A percentile compares a stretch with the other conserved stretches of the same genome.
These are phyloP conservation scores for Struthio camelus DNA, from an alignment of 2,113 vertebrate species.

Conservation along the genomic window DNA sequence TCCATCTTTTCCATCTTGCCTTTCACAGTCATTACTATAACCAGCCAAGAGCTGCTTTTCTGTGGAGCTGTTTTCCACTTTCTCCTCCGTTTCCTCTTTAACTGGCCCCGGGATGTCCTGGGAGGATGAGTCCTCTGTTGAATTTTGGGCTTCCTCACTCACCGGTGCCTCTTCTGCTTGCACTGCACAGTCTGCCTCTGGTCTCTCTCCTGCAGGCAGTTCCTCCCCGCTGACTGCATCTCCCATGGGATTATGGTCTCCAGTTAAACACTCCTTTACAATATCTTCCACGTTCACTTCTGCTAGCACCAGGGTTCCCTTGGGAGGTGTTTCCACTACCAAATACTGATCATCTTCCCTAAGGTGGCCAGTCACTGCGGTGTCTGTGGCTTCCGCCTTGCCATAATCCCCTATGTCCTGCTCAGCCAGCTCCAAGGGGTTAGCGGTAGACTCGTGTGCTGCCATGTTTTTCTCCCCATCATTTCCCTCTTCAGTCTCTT, in stretches of 20 bases:
- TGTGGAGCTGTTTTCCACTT: not conserved
- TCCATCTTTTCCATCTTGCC: not conserved
- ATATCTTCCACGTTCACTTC: not conserved
- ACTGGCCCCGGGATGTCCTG: rapidly evolving
- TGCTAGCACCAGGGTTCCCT: not conserved
- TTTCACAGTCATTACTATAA: not conserved
- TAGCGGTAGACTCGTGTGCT: rapidly evolving
- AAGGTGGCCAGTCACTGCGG: rapidly evolving
- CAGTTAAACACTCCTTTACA: not conserved
- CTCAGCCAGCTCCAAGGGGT: not conserved
- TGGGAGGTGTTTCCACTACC: not conserved
- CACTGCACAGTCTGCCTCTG: not conserved
- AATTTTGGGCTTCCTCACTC: not conserved
- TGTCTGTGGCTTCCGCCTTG: not conserved
- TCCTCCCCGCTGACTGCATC: not conserved
- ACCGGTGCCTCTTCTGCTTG: not conserved
- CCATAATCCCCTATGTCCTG: not conserved
- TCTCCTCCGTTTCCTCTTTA: not conserved
- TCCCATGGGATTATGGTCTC: rapidly evolving
- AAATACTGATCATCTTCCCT: not conserved
- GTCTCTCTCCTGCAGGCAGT: not conserved
- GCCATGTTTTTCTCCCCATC: not conserved
- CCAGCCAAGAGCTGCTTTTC: not conserved
- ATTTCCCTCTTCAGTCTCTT: not conserved
- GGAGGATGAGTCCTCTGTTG: not conserved